Base-by-base conservation (phyloP, 1,140 invertebrate genomes). In the Listronotus bonariensis region DNA sequence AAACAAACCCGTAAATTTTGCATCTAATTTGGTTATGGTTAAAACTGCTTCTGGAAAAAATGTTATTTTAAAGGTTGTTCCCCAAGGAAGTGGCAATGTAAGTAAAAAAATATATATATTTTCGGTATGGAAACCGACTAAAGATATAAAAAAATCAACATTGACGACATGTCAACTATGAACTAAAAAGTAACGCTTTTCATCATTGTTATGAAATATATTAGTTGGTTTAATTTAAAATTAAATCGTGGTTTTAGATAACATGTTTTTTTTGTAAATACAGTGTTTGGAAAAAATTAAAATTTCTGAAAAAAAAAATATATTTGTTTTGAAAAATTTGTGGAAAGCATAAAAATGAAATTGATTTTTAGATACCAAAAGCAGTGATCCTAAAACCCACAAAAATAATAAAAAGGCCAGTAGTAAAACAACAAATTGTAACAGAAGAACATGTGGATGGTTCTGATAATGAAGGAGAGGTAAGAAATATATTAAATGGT, bases 21-120 rank as follows among this genome's bases (percentile, higher is more conserved):
- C 70, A 31, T 73, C 76, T 0, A 78, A 74, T 68, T 68, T 78
- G 58, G 73, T 78, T 38, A 69, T 78, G 69, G 76, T 78, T 1
- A 78, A 77, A 66, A 78, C 75, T 11, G 71, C 76, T 14, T 77
- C 75, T 17, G 76, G 76, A 1, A 78, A 78, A 65, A 78, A 78
- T 62, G 75, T 78, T 15, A 70, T 78, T n/a, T 49, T 78, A 10
- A 77, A 78, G 66, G 76, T 78, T 31, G 69, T 78, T 42, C 74
- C 76, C 15, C 76, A 78, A 63, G 68, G 66, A 38, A 72, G 64
- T 32, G 64, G 59, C 65, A 60, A 60, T 53, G 64, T 66, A 36
- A 61, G 57, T 65, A 12, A 41, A 26, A 26, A 26, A n/a, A n/a
- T n/a, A n/a, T n/a, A n/a, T n/a, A n/a, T n/a, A n/a, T n/a, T n/a